Evolutionary conservation across 2,888 invertebrate species (phyloP).

Genomic region (Lepidocyrtinus sp.): DNA sequence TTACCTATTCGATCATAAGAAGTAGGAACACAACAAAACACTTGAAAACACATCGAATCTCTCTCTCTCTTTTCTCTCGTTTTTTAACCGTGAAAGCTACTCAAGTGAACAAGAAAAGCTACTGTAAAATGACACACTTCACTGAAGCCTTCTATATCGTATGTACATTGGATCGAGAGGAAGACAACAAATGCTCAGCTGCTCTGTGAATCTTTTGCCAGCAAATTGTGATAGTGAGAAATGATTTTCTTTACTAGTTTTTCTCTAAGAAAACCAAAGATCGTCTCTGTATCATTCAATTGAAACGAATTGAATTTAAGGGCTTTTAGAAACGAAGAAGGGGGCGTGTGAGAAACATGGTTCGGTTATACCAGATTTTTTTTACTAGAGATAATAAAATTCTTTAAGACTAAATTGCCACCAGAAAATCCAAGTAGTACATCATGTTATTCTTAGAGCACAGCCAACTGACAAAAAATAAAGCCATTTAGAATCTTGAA

Average conservation of each 20-base stretch:
- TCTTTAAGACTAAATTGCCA: not conserved
- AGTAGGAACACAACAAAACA: not conserved
- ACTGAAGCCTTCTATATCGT: not conserved
- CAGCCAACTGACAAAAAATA: not conserved
- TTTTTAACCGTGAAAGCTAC: slow-evolving; percentile 6
- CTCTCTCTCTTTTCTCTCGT: not conserved
- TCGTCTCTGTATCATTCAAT: not conserved
- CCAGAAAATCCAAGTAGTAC: not conserved
- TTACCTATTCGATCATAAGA: not conserved
- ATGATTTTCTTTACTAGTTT: not conserved
- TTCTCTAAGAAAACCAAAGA: not conserved
- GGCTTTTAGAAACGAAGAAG: not conserved
- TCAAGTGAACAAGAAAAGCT: slow-evolving; percentile 21
- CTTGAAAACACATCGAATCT: not conserved
- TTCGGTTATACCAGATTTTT: not conserved
- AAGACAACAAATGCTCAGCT: not conserved
- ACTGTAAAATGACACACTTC: slow-evolving; percentile 4
- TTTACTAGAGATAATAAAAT: not conserved
- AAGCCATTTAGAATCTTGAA: not conserved
- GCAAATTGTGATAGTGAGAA: not conserved
- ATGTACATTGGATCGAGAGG: not conserved
- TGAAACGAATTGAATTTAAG: not conserved
- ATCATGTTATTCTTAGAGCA: no score
- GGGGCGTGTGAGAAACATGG: not conserved
- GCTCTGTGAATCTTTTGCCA: not conserved